Conservation (phyloP, 1,140 invertebrate species). For the Dendrolimus kikuchii region DNA sequence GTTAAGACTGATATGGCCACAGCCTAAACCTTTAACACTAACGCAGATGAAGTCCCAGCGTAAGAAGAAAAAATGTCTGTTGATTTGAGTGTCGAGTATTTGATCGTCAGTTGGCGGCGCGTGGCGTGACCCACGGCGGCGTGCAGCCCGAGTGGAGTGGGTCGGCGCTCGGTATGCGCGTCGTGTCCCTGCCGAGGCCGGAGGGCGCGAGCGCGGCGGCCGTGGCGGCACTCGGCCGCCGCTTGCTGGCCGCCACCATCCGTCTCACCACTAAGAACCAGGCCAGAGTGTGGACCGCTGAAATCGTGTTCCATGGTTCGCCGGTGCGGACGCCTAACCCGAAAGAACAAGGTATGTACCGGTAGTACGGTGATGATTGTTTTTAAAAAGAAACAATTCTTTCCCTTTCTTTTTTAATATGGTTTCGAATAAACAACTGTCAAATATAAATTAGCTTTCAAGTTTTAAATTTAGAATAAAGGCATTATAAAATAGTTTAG, state of each 20-base stretch:
- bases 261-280: conserved; percentile 82
- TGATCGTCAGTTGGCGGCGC: conserved; percentile 76
- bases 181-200: conserved; percentile 85
- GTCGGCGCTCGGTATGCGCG: conserved; percentile 85
- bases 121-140: conserved; percentile 91
- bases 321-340: conserved; percentile 85
- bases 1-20: too few relatives aligned
- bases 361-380: too few relatives aligned
- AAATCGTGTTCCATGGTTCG: conserved; percentile 91
- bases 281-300: conserved; percentile 84
- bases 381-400: too few relatives aligned
- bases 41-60: too few relatives aligned
- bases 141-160: conserved; percentile 93
- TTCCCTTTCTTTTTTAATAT: too few relatives aligned
- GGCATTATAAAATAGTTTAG: too few relatives aligned
- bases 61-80: too few relatives aligned
- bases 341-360: conserved; percentile 86
- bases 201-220: conserved; percentile 41
- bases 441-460: too few relatives aligned
- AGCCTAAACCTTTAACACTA: too few relatives aligned
- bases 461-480: too few relatives aligned
- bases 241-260: conserved; percentile 89
- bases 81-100: too few relatives aligned
- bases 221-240: conserved; percentile 76
- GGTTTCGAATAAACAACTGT: too few relatives aligned